Conservation (phyloP, 53 echinoderm and acorn worm genomes). For the Paracentrotus lividus region DNA sequence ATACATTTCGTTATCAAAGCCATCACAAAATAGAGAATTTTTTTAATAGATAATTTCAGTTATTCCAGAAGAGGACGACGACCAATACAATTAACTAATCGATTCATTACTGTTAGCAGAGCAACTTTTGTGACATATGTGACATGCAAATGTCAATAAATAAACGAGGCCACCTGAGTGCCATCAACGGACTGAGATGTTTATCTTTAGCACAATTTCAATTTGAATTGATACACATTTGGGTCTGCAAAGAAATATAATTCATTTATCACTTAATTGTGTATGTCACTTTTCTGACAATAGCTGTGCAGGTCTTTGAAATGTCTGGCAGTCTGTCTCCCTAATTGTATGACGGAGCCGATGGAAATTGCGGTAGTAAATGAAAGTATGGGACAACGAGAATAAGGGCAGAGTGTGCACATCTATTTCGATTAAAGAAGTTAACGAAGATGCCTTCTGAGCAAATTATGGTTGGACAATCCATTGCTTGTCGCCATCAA, state of each 20-base stretch:
- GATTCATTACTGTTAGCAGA: conserved; percentile 1
- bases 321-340: not conserved
- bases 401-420: conserved; percentile 24
- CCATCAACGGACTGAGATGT: not conserved
- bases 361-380: not conserved
- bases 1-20: not conserved
- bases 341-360: not conserved
- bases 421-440: conserved; percentile 60
- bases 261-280: conserved; percentile 32
- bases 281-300: not conserved
- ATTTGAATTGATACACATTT: conserved; percentile 22
- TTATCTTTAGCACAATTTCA: conserved; percentile 34
- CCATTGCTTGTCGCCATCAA: conserved; percentile 54
- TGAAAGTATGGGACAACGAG: not conserved
- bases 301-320: not conserved
- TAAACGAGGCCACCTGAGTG: not conserved
- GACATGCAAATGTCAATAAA: not conserved
- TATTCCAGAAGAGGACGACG: not conserved
- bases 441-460: conserved; percentile 36
- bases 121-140: not conserved
- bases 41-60: not conserved
- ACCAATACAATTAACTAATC: not conserved
- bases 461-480: conserved; percentile 47
- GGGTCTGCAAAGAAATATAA: not conserved
- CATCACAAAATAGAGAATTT: not conserved